Percentiles rank a stretch among this genome's conserved stretches.
These are phyloP conservation scores for Urocitellus parryii DNA, from an alignment of 2,113 vertebrate genomes.

Conservation along the genomic window DNA sequence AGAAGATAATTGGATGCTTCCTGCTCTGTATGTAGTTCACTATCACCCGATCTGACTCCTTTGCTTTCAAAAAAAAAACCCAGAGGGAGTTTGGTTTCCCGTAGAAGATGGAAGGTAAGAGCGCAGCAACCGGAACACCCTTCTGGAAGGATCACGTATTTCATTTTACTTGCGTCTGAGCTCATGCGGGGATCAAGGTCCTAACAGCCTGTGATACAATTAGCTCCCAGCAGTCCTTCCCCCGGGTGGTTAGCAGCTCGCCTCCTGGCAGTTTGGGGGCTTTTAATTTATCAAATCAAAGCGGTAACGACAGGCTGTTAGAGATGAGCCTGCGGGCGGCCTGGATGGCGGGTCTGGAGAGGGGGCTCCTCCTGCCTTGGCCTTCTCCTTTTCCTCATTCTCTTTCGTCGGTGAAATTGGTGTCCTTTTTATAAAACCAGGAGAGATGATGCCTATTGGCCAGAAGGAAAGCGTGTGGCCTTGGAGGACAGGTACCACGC, in stretches of 20 bases:
- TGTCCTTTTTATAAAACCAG: constrained; percentile 78
- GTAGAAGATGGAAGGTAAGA: neutral
- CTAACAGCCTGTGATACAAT: neutral
- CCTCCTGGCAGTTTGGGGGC: neutral
- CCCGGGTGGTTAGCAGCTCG: neutral
- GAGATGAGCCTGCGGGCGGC: neutral
- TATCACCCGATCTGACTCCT: neutral
- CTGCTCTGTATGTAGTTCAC: neutral
- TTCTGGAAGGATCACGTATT: neutral
- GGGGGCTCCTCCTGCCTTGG: neutral
- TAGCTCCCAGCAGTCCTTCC: neutral
- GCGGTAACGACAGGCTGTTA: neutral
- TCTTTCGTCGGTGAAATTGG: fast-evolving
- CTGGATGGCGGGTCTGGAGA: neutral
- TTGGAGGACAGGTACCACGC: constrained; percentile 93
- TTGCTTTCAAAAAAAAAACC: neutral
- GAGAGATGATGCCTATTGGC: constrained; percentile 93
- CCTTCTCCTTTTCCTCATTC: neutral
- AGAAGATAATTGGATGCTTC: constrained; percentile 2
- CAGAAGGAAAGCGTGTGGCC: constrained; percentile 91
- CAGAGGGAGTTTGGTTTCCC: neutral
- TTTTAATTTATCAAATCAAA: constrained; percentile 44
- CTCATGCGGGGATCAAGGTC: neutral
- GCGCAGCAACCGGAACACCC: fast-evolving
- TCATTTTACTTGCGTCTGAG: fast-evolving